A percentile compares a stretch with the other conserved stretches of the same genome.
phyloP scores from a whole-genome alignment of 1,140 invertebrate genomes.

The Calliphora vicina region DNA sequence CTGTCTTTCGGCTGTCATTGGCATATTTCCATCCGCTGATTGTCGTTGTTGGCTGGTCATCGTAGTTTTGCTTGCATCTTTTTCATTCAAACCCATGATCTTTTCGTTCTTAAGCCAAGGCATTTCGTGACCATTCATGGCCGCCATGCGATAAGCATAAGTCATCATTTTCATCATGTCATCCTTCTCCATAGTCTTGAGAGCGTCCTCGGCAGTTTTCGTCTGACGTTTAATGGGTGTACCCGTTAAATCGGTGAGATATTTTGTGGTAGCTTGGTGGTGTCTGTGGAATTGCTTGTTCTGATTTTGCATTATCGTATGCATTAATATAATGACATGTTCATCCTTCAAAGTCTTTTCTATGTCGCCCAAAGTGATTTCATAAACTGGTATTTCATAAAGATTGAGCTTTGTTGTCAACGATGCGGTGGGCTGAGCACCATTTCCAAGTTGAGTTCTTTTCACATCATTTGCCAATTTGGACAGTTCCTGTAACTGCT shows the following conservation, averaged over 20 bases:
- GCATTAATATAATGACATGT: conserved; percentile 48
- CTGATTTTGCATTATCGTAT: conserved; percentile 49
- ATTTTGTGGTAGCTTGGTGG: neutral
- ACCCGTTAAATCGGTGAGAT: neutral
- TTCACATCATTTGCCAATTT: conserved; percentile 52
- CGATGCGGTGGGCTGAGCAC: neutral
- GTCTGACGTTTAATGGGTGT: conserved; percentile 48
- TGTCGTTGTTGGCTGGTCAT: neutral
- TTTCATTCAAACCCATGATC: no score
- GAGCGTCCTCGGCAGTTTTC: neutral
- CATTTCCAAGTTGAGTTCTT: neutral
- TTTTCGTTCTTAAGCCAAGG: conserved; percentile 12
- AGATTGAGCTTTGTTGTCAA: conserved; percentile 28
- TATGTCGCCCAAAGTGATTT: conserved; percentile 55
- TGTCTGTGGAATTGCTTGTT: conserved; percentile 22
- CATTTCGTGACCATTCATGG: conserved; percentile 37
- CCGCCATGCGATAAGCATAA: conserved; percentile 56
- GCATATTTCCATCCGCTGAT: no score
- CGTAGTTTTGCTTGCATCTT: no score
- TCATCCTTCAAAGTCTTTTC: conserved; percentile 54
- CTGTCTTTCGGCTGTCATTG: neutral
- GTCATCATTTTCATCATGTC: conserved; percentile 55
- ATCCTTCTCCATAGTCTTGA: conserved; percentile 47
- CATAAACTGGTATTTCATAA: conserved; percentile 53
- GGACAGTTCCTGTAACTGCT: conserved; percentile 54